Base-by-base conservation (phyloP, 2,797 vertebrate genomes). In the Melanotaenia maccullochi region DNA sequence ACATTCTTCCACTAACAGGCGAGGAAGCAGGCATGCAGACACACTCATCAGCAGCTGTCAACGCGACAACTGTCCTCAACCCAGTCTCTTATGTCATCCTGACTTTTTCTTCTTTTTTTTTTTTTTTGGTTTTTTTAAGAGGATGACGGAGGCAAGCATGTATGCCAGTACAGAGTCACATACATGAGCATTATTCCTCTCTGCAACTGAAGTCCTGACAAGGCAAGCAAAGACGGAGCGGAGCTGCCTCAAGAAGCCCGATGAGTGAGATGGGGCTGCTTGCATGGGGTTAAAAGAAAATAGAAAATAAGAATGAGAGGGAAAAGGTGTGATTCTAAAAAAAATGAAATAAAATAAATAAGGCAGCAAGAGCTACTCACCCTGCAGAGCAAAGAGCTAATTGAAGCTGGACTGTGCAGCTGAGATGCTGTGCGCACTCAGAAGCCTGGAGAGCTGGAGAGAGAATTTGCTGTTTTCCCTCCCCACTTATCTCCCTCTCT, bases 291-390 rank as follows among this genome's bases (percentile, higher is more conserved):
- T 36, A 20, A 36, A 6, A 42, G 14, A 42, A 42, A 4, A 18
- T 18, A 18, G 36, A 32, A 12, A 30, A 30, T 30, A 30, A 25
- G 4, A 2, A 55, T 2, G 47, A 25, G 47, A 12, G 44, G 11
- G 49, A 20, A 14, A 2, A 61, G 54, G 60, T 40, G 54, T 44
- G 59, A 67, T 11, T 13, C 13, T 13, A 2, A 3, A 30, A 40
- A 16, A 42, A 16, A 18, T 42, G 16, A 42, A 4, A 42, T 42
- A 1, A 18, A 5, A 16, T 35, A 72, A 20, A 63, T 30, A 24
- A 68, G 62, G 59, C 65, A 70, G 64, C 33, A 51, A 65, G 20
- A 62, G 78, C 51, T 69, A 91, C 93, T 93, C 89, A 94, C 93
- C 90, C 78, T 83, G 84, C 85, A 33, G 81, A 85, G 87, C 71